Conservation (phyloP, 1,140 invertebrate genomes). For the Globodera rostochiensis region DNA sequence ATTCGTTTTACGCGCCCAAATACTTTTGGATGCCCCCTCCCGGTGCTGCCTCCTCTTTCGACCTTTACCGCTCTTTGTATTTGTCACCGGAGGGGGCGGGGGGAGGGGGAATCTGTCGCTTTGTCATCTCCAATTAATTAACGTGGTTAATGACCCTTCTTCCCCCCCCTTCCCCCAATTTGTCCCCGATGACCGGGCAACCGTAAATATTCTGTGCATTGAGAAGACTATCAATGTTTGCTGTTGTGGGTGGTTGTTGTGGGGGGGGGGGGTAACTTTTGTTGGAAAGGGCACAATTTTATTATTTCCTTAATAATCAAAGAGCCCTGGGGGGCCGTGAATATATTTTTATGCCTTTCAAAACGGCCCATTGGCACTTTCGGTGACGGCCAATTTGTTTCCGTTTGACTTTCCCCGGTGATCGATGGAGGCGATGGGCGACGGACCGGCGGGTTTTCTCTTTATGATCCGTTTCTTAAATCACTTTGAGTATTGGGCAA, state of each 20-base stretch:
- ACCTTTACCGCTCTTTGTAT: neutral
- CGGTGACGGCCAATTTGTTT: no score
- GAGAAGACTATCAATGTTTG: no score
- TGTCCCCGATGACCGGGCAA: neutral
- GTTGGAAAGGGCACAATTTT: no score
- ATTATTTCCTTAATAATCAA: no score
- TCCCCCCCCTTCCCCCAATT: neutral
- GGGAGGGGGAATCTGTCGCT: neutral
- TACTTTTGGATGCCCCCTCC: no score
- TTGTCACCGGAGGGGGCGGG: neutral
- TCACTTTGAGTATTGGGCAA: neutral
- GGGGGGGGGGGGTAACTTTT: no score
- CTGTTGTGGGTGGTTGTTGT: no score
- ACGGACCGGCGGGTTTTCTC: neutral
- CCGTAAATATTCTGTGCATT: neutral
- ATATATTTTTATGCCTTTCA: no score
- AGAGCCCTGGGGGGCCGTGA: no score
- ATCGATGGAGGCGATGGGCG: neutral
- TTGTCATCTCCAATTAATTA: constrained; percentile 1
- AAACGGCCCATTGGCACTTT: no score
- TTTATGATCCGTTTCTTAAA: neutral
- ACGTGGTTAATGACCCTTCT: neutral
- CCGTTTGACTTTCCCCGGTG: neutral
- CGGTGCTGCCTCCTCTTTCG: no score
- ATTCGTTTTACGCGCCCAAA: no score